Evolutionary conservation across 1,140 invertebrate genomes (phyloP).

Genomic region (Metaphire vulgaris): DNA sequence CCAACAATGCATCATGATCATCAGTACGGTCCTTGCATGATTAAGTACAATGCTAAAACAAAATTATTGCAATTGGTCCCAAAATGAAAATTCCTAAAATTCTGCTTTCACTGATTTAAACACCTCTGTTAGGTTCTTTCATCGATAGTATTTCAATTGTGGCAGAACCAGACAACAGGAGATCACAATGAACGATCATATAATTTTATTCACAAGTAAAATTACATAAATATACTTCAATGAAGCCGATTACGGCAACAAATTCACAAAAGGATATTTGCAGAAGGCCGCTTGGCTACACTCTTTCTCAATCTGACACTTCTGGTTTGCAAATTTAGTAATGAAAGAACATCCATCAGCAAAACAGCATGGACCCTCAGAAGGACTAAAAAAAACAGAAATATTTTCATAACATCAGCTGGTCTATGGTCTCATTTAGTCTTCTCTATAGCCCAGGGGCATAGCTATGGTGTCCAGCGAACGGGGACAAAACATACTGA

Average conservation of each 20-base stretch:
- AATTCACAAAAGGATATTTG: slow-evolving; percentile 68
- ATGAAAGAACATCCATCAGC: slow-evolving; percentile 67
- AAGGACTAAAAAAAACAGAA: slow-evolving; percentile 64
- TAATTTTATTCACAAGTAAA: neutral
- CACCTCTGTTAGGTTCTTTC: too few species aligned
- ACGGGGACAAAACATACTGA: too few species aligned
- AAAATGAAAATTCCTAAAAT: too few species aligned
- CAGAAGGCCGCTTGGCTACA: slow-evolving; percentile 79
- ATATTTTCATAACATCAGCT: slow-evolving; percentile 28
- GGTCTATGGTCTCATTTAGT: too few species aligned
- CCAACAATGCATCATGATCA: too few species aligned
- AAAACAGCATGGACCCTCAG: slow-evolving; percentile 91
- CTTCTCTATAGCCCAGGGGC: too few species aligned
- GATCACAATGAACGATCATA: neutral
- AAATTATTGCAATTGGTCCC: too few species aligned
- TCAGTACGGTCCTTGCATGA: too few species aligned
- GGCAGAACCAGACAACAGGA: too few species aligned
- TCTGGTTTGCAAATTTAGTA: slow-evolving; percentile 52
- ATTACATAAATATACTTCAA: neutral
- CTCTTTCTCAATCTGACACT: slow-evolving; percentile 78
- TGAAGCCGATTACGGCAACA: neutral
- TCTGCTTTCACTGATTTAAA: too few species aligned
- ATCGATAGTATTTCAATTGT: too few species aligned
- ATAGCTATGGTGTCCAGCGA: neutral
- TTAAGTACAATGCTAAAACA: too few species aligned